Conservation (phyloP, 2,113 vertebrate species). For the Myodes glareolus region DNA sequence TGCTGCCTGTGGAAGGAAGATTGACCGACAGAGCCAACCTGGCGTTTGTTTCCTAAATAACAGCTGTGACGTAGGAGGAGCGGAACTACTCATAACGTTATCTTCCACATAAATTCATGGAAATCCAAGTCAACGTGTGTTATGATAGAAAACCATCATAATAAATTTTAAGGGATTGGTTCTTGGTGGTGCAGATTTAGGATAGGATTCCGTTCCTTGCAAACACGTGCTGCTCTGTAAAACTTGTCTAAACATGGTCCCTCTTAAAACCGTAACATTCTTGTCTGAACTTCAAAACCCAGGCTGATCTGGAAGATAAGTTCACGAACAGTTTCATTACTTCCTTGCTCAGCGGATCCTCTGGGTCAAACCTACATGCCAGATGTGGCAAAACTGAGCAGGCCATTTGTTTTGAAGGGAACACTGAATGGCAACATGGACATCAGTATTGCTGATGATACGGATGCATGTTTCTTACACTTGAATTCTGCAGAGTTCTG, state of each 20-base stretch:
- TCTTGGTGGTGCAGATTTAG: constrained; percentile 28
- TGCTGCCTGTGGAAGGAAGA: background rate
- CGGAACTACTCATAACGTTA: constrained; percentile 19
- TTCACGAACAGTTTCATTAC: constrained; percentile 25
- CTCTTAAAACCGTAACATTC: constrained; percentile 37
- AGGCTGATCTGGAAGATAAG: constrained; percentile 6
- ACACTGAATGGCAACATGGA: background rate
- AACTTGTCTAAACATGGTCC: constrained; percentile 55
- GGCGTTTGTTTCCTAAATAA: constrained; percentile 40
- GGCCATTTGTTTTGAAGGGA: background rate
- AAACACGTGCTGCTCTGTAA: background rate
- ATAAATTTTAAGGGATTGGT: constrained; percentile 37
- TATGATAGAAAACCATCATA: constrained; percentile 49
- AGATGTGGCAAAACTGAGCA: background rate
- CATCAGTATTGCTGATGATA: background rate
- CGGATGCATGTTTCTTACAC: background rate
- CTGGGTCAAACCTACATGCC: background rate
- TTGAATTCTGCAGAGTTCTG: background rate
- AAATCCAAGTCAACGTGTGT: constrained; percentile 45
- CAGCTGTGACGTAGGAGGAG: constrained; percentile 32
- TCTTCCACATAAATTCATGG: constrained; percentile 50
- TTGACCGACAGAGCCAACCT: background rate
- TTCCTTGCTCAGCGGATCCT: background rate
- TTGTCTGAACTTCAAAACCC: constrained; percentile 17
- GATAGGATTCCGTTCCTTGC: constrained; percentile 42